Evolutionary conservation across 2,113 vertebrate genomes (phyloP), one percentile per base, ranked within the genome.

Genomic region (Balaeniceps rex): DNA sequence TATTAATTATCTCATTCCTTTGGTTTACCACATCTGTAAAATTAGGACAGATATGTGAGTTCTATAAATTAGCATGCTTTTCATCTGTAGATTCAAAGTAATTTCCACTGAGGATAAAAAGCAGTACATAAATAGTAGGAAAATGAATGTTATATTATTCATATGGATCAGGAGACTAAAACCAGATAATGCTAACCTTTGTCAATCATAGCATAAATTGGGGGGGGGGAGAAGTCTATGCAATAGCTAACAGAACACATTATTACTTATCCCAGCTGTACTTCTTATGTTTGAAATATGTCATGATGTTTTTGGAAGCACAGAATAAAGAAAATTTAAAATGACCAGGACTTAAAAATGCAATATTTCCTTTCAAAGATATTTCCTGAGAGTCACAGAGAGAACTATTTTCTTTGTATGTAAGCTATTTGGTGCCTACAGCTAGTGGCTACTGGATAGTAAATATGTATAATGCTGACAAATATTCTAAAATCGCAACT

Each of bases 41-140:
- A 97, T 93, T 82, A 75, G 96, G 95, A 82, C 94, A 88, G 76
- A 93, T 91, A 96, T 34, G 60, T 0, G 4, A 92, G 87, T 92
- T 97, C 94, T 82, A 96, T 57, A 93, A 95, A 96, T 97, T 96
- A 95, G 92, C 85, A 95, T 89, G 65, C 88, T 95, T 95, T 97
- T 95, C 87, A 94, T 97, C 94, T 69, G 81, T 57, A 91, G 77
- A 95, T 93, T 92, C 83, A 87, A 95, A 94, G 87, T 94, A 72
- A 97, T 94, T 97, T 93, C 94, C 88, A 91, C 61, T 11, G 91
- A 95, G 95, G 83, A 95, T 95, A 95, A 97, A 96, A 95, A 87
- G 77, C 74, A 58, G 52, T 38, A 93, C 69, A 87, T 84, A 94
- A 96, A 88, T 61, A 87, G 90, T 72, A 93, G 46, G 77, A 91